phyloP scores from a whole-genome alignment of 2,113 vertebrate genomes.

The Anarhynchus alexandrinus region DNA sequence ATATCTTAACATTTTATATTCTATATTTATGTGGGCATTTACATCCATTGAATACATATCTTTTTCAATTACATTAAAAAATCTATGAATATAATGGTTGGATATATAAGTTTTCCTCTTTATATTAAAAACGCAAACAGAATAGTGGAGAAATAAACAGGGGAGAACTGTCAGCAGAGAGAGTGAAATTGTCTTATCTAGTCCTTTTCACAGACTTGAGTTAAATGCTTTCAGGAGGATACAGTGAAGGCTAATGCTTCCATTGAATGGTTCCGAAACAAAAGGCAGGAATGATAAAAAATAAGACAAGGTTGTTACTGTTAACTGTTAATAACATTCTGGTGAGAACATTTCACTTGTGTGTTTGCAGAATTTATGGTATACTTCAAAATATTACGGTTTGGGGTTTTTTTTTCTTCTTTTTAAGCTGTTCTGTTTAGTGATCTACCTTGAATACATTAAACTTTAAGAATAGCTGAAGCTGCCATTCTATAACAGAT shows the following conservation, averaged over 20 bases:
- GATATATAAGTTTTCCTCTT: neutral
- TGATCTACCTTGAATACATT: neutral
- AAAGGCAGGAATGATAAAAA: neutral
- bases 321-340: neutral
- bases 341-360: neutral
- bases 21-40: neutral
- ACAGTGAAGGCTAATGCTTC: neutral
- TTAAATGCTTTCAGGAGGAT: neutral
- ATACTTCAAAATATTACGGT: neutral
- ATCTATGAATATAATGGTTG: accelerated
- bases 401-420: accelerated
- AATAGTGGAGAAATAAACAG: neutral
- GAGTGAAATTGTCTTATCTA: neutral
- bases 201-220: neutral
- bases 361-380: neutral
- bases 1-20: neutral
- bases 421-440: neutral
- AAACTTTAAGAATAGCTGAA: neutral
- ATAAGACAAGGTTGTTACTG: neutral
- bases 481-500: neutral
- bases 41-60: neutral
- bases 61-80: neutral
- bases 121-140: neutral
- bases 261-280: neutral
- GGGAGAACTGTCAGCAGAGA: neutral